Base-by-base conservation (phyloP, 1,140 invertebrate genomes). In the Pantala flavescens region DNA sequence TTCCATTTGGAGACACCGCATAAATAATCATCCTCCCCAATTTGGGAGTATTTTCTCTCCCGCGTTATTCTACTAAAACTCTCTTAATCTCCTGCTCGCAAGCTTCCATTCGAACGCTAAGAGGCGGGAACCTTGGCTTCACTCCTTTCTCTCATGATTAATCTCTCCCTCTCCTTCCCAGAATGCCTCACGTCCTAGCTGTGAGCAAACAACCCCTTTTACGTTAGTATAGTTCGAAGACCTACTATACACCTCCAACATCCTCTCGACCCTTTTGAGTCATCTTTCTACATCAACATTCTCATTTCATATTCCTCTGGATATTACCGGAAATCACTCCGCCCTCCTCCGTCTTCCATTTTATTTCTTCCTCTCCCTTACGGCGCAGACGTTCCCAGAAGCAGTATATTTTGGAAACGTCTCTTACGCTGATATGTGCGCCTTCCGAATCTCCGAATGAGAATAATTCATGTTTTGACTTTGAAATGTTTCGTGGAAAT, bases 261-360 rank as follows among this genome's bases (percentile, higher is more conserved):
- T 63, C 49, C 49, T 63, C 49, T 21, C 12, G 3, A 3, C 14
- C 49, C 49, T 21, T 63, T 63, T 63, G 49, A 63, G 49, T 21
- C 49, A 63, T 63, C 49, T 63, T 63, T 63, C 49, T 63, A 63
- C 49, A 63, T 63, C 49, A 16, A 63, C 49, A 19, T 63, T 21
- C 49, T 63, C 49, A 63, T 63, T 63, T 21, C 49, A 63, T 63
- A 63, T 63, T 63, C 49, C 49, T 63, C 49, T 1, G 49, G 49
- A 63, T 63, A 63, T 63, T 63, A 63, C 49, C 49, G 49, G 49
- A 63, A 63, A 63, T 63, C 49, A 63, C 49, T 63, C 49, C 49
- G 28, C 49, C 49, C n/a, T 12, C 12, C 49, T 3, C 12, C n/a
- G 16, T 63, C 49, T 63, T 63, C 49, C 3, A 21, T 63, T 63